Base-by-base conservation (phyloP, 2,797 vertebrate species). In the Pseudocheirus occidentalis region DNA sequence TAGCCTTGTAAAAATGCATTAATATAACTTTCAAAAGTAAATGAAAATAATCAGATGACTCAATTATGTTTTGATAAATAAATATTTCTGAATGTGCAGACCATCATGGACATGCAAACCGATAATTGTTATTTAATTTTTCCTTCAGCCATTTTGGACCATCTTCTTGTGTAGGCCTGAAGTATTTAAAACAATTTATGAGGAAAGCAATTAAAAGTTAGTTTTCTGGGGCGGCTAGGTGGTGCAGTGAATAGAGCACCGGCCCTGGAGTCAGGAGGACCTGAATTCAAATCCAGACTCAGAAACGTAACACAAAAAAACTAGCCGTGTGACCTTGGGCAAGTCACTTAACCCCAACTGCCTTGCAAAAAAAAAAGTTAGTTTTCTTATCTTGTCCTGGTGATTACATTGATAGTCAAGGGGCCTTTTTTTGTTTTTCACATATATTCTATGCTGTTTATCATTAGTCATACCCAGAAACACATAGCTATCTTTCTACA, bases 181-280 rank as follows among this genome's bases (percentile, higher is more conserved):
- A 40, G 12, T 29, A 55, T 27, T 73, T 94, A 89, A 96, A 94
- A 58, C 28, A 57, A 46, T 57, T 95, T 0, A 93, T 24, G 40
- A 58, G 59, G 90, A 89, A 91, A 91, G 53, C 13, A 97, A 73
- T 91, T 92, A 89, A 87, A 97, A 50, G 5, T 91, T 62, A 94
- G 54, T 46, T 97, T 24, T 31, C 0, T 24, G n/a, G n/a, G n/a
- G n/a, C n/a, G n/a, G n/a, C n/a, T n/a, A n/a, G n/a, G n/a, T n/a
- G n/a, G n/a, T n/a, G n/a, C n/a, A n/a, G n/a, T n/a, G n/a, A n/a
- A n/a, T n/a, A n/a, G n/a, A n/a, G n/a, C n/a, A n/a, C n/a, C n/a
- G n/a, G n/a, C n/a, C n/a, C n/a, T n/a, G n/a, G n/a, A n/a, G n/a
- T n/a, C n/a, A n/a, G n/a, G n/a, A n/a, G n/a, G n/a, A n/a, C n/a